phyloP scores from a whole-genome alignment of 1,140 invertebrate genomes.

The Melipona quadrifasciata region DNA sequence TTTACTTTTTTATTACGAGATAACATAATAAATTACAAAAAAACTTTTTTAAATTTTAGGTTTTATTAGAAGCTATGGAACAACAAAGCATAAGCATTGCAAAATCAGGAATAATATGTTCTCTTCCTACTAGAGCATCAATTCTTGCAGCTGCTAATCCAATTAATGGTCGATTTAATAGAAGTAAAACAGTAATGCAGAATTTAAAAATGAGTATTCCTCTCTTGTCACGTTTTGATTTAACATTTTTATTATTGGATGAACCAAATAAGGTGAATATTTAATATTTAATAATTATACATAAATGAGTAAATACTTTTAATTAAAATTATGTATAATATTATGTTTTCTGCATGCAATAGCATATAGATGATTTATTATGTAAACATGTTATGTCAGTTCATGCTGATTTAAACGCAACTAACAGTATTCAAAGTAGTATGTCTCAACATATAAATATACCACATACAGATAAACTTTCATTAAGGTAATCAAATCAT shows the following conservation, averaged over 20 bases:
- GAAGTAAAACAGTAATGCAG: slow-evolving; percentile 92
- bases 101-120: slow-evolving; percentile 92
- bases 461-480: background rate
- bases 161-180: slow-evolving; percentile 92
- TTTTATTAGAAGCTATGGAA: slow-evolving; percentile 96
- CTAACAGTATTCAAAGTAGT: slow-evolving; percentile 11
- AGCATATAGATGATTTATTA: slow-evolving; percentile 88
- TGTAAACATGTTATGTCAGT: slow-evolving; percentile 92
- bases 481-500: slow-evolving; percentile 47
- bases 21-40: background rate
- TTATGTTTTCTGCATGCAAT: slow-evolving; percentile 63
- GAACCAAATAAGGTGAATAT: slow-evolving; percentile 86
- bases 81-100: slow-evolving; percentile 95
- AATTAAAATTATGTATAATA: slow-evolving; percentile 28
- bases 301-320: slow-evolving; percentile 23
- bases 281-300: slow-evolving; percentile 49
- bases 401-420: slow-evolving; percentile 82
- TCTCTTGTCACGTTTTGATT: slow-evolving; percentile 95
- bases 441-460: background rate
- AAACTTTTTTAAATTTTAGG: slow-evolving; percentile 70
- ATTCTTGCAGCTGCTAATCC: slow-evolving; percentile 97
- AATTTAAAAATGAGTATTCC: slow-evolving; percentile 94
- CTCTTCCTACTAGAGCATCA: slow-evolving; percentile 90
- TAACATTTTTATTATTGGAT: slow-evolving; percentile 96
- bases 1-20: background rate